Evolutionary conservation across 2,888 invertebrate species (phyloP), one percentile per base, ranked within the genome.

Genomic region (Phortica okadai): DNA sequence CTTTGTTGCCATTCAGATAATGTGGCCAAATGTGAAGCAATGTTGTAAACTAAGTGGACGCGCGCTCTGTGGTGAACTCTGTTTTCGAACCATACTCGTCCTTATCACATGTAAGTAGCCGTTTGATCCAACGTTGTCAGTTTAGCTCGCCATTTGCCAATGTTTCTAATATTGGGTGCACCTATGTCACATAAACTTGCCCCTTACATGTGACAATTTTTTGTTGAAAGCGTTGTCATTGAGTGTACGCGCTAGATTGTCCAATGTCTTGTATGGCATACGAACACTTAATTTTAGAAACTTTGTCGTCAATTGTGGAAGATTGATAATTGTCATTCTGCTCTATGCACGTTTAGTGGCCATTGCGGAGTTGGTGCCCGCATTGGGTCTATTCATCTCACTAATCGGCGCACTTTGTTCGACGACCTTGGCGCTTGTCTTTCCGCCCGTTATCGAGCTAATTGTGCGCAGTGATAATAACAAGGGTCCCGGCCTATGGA

Each of bases 321-420:
- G 21, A 21, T 21, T 21, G 21, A 33, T 33, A 33, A 33, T 33
- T 33, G 1, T 5, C 2, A 33, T 33, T 50, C 5, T 54, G 6
- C 25, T 73, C 33, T 41, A 14, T 72, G 33, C 33, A 33, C 59
- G 92, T 93, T 21, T 93, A 98, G 97, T 98, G 92, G 91, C 94
- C 10, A 92, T 98, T 82, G 98, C 98, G 0, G 96, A 96, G 89
- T 93, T 95, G 1, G 96, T 98, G 77, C 98, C 98, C 0, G 94
- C 96, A 83, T 92, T 98, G 79, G 95, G 95, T 2, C 92, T 97
- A 1, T 97, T 98, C 91, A 98, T 98, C 82, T 97, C 98, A 0
- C 91, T 98, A 79, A 96, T 98, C 44, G 98, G 98, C 6, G 97
- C 98, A 0, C 93, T 98, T 0, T 97, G 97, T 89, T 96, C 97